These are phyloP conservation scores for Drosophila maculinotata DNA, from an alignment of 2,888 invertebrate genomes.

Conservation along the genomic window DNA sequence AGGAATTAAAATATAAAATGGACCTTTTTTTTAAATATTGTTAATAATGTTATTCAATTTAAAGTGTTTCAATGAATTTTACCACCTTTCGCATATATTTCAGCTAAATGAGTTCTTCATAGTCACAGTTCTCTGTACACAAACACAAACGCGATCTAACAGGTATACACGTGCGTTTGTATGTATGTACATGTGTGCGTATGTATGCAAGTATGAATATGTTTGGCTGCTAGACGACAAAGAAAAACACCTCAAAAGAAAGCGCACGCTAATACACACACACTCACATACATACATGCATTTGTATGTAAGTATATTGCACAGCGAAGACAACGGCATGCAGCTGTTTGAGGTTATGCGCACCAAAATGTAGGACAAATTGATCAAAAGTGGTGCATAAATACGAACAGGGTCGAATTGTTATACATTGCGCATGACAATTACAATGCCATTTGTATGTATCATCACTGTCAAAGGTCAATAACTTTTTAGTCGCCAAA, in stretches of 20 bases:
- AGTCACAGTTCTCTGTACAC: conserved; percentile 24
- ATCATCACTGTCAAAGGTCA: conserved; percentile 67
- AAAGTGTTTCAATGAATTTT: neutral
- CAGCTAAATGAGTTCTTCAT: neutral
- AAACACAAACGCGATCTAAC: conserved; percentile 31
- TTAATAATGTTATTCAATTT: too few species aligned
- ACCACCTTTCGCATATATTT: too few species aligned
- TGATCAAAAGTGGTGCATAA: conserved; percentile 31
- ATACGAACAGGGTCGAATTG: conserved; percentile 17
- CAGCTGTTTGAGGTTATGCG: conserved; percentile 63
- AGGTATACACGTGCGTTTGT: conserved; percentile 31
- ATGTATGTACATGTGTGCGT: neutral
- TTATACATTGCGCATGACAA: conserved; percentile 56
- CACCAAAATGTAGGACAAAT: conserved; percentile 48
- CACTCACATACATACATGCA: neutral
- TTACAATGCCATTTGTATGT: neutral
- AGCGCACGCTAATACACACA: conserved; percentile 1
- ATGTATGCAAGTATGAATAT: conserved; percentile 4
- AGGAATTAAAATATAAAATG: too few species aligned
- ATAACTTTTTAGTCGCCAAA: conserved; percentile 56
- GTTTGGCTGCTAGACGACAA: conserved; percentile 14
- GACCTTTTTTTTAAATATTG: too few species aligned
- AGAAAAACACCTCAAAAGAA: conserved; percentile 16
- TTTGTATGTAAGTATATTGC: neutral
- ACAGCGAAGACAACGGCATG: conserved; percentile 5